Base-by-base conservation (phyloP, 2,888 invertebrate genomes). In the Idaea straminata region DNA sequence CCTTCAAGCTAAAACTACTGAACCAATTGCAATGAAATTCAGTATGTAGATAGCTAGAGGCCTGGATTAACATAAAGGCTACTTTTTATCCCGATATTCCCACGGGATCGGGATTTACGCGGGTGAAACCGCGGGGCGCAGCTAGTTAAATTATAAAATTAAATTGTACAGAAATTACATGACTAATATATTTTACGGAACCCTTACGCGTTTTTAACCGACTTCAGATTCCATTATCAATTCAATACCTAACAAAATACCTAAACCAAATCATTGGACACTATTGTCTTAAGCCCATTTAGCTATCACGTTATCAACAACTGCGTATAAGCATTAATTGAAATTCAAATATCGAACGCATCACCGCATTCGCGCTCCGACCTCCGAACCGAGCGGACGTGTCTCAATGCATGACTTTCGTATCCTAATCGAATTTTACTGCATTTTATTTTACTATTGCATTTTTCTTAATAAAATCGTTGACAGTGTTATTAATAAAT, bases 391-490 rank as follows among this genome's bases (percentile, higher is more conserved):
- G 81, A 10, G 67, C 78, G 80, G 79, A 77, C 86, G 86, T 77
- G 65, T 69, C 66, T 63, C 61, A 74, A 85, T 86, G 83, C 74
- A 75, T n/a, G 78, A 91, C 68, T 72, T 85, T 5, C 82, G 86
- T 38, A 68, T 84, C 5, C 59, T 90, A n/a, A 87, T 91, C 64
- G 87, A 89, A 66, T 79, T 83, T 57, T 86, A 83, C 72, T 87
- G 82, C 63, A 80, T 90, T 2, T 66, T 91, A 15, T 82, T 89
- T 63, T 91, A 88, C 66, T 91, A 91, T 59, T 88, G 86, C 69
- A 81, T 90, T 64, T 88, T 91, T 72, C 68, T 90, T 15, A 85
- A 84, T 68, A 87, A 82, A 78, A 86, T 91, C 0, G 74, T 90
- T 0, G 88, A 90, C 73, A 78, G 79, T 2, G 72, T 85, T n/a